phyloP scores from a whole-genome alignment of 1,140 invertebrate species.

The Callitettix versicolor region DNA sequence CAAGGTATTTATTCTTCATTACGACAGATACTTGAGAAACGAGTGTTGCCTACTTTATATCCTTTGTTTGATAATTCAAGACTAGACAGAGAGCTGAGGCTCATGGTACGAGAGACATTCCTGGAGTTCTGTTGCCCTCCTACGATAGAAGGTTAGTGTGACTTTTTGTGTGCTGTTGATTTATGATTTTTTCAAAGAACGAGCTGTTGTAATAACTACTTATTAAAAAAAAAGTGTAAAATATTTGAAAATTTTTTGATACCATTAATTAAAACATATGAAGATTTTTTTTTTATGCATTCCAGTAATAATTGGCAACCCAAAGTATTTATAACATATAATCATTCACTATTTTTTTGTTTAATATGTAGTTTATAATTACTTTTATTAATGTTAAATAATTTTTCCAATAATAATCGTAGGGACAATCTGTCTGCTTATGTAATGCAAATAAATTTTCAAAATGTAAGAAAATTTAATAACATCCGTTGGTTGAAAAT shows the following conservation, averaged over 20 bases:
- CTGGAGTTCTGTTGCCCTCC: conserved; percentile 73
- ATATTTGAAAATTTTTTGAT: neutral
- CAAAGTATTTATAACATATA: too few relatives aligned
- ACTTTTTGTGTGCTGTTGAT: neutral
- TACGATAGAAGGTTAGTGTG: conserved; percentile 26
- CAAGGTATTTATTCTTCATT: conserved; percentile 88
- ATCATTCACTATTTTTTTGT: too few relatives aligned
- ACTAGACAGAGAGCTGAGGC: conserved; percentile 77
- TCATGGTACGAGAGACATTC: conserved; percentile 80
- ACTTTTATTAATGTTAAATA: too few relatives aligned
- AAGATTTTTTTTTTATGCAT: too few relatives aligned
- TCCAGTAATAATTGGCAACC: too few relatives aligned
- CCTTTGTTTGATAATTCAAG: conserved; percentile 89
- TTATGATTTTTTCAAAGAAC: neutral
- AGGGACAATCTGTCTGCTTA: too few relatives aligned
- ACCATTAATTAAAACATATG: too few relatives aligned
- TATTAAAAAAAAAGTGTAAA: neutral
- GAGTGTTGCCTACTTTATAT: conserved; percentile 78
- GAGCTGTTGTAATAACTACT: neutral
- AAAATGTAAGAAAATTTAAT: too few relatives aligned
- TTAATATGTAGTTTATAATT: too few relatives aligned
- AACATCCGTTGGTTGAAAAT: too few relatives aligned
- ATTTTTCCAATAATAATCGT: too few relatives aligned
- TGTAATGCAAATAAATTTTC: too few relatives aligned
- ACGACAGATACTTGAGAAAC: conserved; percentile 85